Evolutionary conservation across 2,113 vertebrate genomes (phyloP).

Genomic region (Archilochus colubris): DNA sequence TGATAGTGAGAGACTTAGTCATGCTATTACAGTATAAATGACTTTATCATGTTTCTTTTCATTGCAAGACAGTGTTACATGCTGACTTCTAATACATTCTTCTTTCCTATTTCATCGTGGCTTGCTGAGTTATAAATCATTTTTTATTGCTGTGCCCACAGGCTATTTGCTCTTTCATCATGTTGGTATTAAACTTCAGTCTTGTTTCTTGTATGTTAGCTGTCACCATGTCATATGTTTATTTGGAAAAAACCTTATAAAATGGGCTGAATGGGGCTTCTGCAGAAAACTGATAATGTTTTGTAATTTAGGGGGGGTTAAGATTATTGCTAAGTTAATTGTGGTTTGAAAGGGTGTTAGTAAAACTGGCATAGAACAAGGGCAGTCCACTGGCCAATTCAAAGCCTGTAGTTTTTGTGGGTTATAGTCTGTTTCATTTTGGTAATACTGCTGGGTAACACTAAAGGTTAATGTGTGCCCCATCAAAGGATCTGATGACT

Average conservation of each 20-base stretch:
- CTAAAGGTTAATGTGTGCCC: not conserved
- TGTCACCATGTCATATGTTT: not conserved
- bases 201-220: slow-evolving; percentile 13
- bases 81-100: not conserved
- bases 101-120: slow-evolving; percentile 25
- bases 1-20: slow-evolving; percentile 32
- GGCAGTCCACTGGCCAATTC: not conserved
- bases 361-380: not conserved
- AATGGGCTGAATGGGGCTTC: not conserved
- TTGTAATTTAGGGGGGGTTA: not conserved
- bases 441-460: not conserved
- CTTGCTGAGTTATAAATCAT: slow-evolving; percentile 50
- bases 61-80: not conserved
- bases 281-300: not conserved
- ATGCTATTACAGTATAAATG: not conserved
- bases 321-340: not conserved
- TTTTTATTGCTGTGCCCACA: slow-evolving; percentile 36
- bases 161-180: slow-evolving; percentile 51
- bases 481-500: not conserved
- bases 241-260: slow-evolving; percentile 1
- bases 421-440: not conserved
- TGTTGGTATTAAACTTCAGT: slow-evolving; percentile 37
- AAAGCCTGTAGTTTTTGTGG: not conserved
- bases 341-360: not conserved
- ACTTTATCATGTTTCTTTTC: not conserved